Evolutionary conservation across 2,113 vertebrate genomes (phyloP).

Genomic region (Scatophagus argus): DNA sequence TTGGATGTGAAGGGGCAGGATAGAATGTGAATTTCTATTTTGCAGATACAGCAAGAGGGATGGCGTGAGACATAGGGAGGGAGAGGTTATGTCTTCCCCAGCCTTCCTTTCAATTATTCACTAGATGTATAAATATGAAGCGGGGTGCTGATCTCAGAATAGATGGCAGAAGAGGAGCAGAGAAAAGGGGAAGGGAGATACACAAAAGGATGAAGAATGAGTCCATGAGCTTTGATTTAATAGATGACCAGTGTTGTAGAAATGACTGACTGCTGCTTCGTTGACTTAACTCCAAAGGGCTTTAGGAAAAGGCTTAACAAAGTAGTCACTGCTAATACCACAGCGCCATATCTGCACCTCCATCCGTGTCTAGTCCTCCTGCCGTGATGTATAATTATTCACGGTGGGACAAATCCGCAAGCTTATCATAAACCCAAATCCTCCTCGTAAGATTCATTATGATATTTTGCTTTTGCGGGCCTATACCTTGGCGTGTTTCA

Average conservation of each 20-base stretch:
- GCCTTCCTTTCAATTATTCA: slow-evolving; percentile 77
- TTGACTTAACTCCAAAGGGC: slow-evolving; percentile 56
- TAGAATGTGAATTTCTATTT: neutral
- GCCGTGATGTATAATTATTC: slow-evolving; percentile 35
- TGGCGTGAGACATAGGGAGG: slow-evolving; percentile 10
- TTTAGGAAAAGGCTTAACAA: slow-evolving; percentile 57
- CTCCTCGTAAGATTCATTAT: slow-evolving; percentile 31
- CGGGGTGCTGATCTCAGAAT: slow-evolving; percentile 56
- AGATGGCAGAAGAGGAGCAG: slow-evolving; percentile 47
- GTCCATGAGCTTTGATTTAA: slow-evolving; percentile 9
- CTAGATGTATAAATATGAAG: slow-evolving; percentile 72
- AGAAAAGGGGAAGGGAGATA: neutral
- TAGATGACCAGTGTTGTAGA: slow-evolving; percentile 54
- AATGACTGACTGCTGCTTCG: slow-evolving; percentile 47
- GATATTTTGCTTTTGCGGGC: slow-evolving; percentile 21
- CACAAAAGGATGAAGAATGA: slow-evolving; percentile 6
- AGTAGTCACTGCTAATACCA: slow-evolving; percentile 36
- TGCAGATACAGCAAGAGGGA: slow-evolving; percentile 4
- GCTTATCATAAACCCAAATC: slow-evolving; percentile 40
- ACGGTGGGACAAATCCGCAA: slow-evolving; percentile 19
- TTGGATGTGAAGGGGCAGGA: too few species aligned
- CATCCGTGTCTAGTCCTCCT: slow-evolving; percentile 28
- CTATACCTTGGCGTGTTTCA: slow-evolving; percentile 24
- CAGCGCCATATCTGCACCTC: slow-evolving; percentile 52
- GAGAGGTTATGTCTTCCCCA: slow-evolving; percentile 53